Evolutionary conservation across 2,888 invertebrate genomes (phyloP), one percentile per base, ranked within the genome.

Genomic region (Lepidocyrtinus sp.): DNA sequence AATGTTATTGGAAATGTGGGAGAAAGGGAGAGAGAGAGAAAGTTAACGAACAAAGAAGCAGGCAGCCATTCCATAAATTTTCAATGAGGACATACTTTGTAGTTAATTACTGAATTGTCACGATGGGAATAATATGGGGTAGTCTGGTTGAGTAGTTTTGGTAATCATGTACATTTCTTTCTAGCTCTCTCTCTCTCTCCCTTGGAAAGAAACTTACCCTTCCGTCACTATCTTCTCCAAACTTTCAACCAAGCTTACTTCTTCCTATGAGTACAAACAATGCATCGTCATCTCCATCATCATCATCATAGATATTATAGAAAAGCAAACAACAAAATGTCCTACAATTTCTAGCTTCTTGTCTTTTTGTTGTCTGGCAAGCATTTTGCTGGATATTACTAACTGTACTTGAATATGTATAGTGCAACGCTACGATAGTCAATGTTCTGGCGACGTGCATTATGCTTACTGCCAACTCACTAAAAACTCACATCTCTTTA

Each of bases 91-190:
- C 85, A 85, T 84, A 83, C 84, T 85, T 84, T 85, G 86, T 84
- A 85, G 84, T 85, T 86, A 86, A 86, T 86, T 86, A 86, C 82
- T 84, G 83, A 85, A 86, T 86, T 85, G 86, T 86, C 84, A 82
- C 83, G 84, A 85, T 83, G 85, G 85, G 84, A 83, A 77, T 83
- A 82, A 82, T 84, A 82, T 83, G 81, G 82, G 81, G 77, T 75
- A 79, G 79, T 69, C 73, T 79, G 78, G 73, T 69, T 79, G 79
- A 78, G 78, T 78, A 73, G 79, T 73, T 73, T 46, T 69, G 55
- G 70, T 72, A 72, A 25, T 68, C 61, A 55, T 75, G 12, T 27
- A 59, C 67, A 61, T 75, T 62, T 62, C 59, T 5, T 12, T 36
- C 36, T 36, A 9, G 36, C 36, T 36, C 36, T n/a, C n/a, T n/a